phyloP scores from a whole-genome alignment of 2,888 invertebrate genomes.

The Diplolepis rosae region DNA sequence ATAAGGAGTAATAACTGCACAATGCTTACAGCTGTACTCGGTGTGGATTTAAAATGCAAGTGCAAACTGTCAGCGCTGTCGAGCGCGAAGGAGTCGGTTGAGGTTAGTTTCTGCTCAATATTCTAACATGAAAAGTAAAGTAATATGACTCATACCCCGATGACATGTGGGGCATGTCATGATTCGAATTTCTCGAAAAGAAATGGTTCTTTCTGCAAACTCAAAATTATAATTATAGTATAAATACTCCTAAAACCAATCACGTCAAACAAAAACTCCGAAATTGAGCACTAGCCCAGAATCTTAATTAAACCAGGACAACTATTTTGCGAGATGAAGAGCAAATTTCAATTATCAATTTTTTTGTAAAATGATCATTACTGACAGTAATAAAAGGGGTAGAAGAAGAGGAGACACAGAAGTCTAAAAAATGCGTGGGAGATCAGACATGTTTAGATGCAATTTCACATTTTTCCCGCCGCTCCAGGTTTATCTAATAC shows the following conservation, averaged over 20 bases:
- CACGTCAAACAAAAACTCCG: not conserved
- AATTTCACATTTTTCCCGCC: constrained; percentile 40
- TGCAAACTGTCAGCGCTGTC: not conserved
- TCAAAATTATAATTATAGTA: not conserved
- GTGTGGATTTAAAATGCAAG: not conserved
- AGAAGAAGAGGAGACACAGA: constrained; percentile 46
- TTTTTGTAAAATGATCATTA: not conserved
- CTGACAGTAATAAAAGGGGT: constrained; percentile 24
- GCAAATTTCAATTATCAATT: not conserved
- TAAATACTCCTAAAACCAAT: not conserved
- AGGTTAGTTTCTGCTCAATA: constrained; percentile 16
- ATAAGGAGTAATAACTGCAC: not conserved
- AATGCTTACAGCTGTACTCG: not conserved
- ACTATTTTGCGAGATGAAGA: not conserved
- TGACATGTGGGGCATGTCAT: not conserved
- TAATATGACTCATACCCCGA: not conserved
- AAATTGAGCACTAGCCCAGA: not conserved
- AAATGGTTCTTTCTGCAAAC: not conserved
- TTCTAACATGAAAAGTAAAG: constrained; percentile 2
- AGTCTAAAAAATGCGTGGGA: constrained; percentile 60
- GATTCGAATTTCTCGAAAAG: not conserved
- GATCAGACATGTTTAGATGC: constrained; percentile 44
- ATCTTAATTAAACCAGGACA: not conserved
- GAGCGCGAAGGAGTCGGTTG: not conserved
- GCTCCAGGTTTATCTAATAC: constrained; percentile 40